These are phyloP conservation scores for Octomys mimax DNA, from an alignment of 2,797 vertebrate species.

Conservation along the genomic window DNA sequence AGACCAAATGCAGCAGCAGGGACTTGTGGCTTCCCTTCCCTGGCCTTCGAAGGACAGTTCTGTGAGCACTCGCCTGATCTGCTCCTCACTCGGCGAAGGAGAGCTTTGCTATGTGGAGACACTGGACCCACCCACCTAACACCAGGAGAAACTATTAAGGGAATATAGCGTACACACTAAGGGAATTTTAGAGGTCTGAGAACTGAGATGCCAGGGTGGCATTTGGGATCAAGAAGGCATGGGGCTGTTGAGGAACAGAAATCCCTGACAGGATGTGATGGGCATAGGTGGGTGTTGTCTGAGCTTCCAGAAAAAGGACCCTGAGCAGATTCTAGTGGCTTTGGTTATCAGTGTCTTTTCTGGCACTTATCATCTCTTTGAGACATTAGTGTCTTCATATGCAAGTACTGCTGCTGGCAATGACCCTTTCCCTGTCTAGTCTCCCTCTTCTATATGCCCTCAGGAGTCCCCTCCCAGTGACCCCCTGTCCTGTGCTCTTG, in stretches of 20 bases:
- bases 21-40: not conserved
- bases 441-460: not conserved
- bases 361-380: not conserved
- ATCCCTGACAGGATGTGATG: accelerated
- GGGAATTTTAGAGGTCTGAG: too few species aligned
- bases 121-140: accelerated
- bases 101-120: not conserved
- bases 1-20: not conserved
- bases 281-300: accelerated
- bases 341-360: too few species aligned
- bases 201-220: not conserved
- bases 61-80: accelerated
- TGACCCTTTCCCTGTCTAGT: not conserved
- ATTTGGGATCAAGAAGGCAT: too few species aligned
- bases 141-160: not conserved
- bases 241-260: not conserved
- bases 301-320: not conserved
- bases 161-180: accelerated
- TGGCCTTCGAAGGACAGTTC: not conserved
- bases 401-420: too few species aligned
- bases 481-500: accelerated
- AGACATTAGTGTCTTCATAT: not conserved
- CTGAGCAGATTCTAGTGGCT: not conserved
- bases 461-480: not conserved
- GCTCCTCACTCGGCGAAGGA: not conserved